phyloP scores from a whole-genome alignment of 2,888 invertebrate species.

The Linnaemya tessellans region DNA sequence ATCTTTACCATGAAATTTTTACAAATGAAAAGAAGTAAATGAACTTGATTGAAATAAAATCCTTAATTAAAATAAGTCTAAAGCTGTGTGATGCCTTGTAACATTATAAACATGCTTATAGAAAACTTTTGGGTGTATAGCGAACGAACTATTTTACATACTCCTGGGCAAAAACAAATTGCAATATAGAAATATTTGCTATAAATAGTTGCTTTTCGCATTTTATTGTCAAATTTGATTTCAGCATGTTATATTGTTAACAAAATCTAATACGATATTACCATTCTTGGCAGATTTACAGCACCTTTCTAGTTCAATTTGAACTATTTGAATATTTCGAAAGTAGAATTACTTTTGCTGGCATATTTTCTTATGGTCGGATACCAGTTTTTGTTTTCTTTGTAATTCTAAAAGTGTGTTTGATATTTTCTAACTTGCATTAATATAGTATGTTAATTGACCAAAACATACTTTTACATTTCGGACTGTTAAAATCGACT shows the following conservation, averaged over 20 bases:
- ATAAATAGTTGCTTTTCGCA: background rate
- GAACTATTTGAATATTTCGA: background rate
- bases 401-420: too few relatives aligned
- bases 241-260: background rate
- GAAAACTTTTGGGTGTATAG: background rate
- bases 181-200: background rate
- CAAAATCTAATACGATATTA: background rate
- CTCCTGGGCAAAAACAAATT: background rate
- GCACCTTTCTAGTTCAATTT: background rate
- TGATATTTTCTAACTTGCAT: too few relatives aligned
- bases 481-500: too few relatives aligned
- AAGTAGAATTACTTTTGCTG: too few relatives aligned
- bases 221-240: background rate
- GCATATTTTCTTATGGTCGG: too few relatives aligned
- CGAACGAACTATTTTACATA: too few relatives aligned
- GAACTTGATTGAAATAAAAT: conserved; percentile 3
- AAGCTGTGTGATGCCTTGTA: background rate
- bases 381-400: too few relatives aligned
- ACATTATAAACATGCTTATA: conserved; percentile 3
- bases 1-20: conserved; percentile 65
- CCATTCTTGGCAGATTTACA: background rate
- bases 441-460: too few relatives aligned
- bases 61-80: background rate
- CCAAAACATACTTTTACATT: too few relatives aligned
- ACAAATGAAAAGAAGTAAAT: conserved; percentile 64